phyloP scores from a whole-genome alignment of 2,888 invertebrate species.

The Lutraria lutraria region DNA sequence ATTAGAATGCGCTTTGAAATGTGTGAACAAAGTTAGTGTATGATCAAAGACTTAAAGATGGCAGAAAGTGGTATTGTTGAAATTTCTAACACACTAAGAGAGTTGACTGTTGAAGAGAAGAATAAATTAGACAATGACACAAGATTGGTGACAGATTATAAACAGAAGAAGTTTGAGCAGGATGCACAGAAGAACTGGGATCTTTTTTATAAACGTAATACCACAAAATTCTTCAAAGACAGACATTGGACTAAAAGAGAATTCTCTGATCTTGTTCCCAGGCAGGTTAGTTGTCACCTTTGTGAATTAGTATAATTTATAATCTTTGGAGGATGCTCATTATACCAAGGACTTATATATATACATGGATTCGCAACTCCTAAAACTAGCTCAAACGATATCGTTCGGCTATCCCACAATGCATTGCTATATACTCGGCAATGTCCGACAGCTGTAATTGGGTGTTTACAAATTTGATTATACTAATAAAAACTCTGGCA shows the following conservation, averaged over 20 bases:
- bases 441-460: too few relatives aligned
- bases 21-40: too few relatives aligned
- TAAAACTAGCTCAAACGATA: too few relatives aligned
- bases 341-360: too few relatives aligned
- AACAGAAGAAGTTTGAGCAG: slow-evolving; percentile 92
- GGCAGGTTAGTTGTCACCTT: slow-evolving; percentile 40
- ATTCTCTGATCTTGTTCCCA: slow-evolving; percentile 92
- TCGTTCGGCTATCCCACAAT: too few relatives aligned
- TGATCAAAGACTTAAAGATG: neutral
- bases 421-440: too few relatives aligned
- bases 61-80: neutral
- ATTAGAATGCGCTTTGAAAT: too few relatives aligned
- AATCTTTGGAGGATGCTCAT: too few relatives aligned
- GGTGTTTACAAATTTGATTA: too few relatives aligned
- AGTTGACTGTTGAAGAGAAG: slow-evolving; percentile 88
- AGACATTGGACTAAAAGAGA: slow-evolving; percentile 98
- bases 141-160: slow-evolving; percentile 91
- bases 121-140: slow-evolving; percentile 90
- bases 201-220: slow-evolving; percentile 97
- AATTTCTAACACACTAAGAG: slow-evolving; percentile 41
- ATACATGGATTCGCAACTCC: too few relatives aligned
- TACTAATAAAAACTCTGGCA: too few relatives aligned
- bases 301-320: too few relatives aligned
- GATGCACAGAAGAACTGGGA: slow-evolving; percentile 97
- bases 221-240: slow-evolving; percentile 97